Conservation (phyloP, 1,140 invertebrate species). For the Lepidostoma basale region DNA sequence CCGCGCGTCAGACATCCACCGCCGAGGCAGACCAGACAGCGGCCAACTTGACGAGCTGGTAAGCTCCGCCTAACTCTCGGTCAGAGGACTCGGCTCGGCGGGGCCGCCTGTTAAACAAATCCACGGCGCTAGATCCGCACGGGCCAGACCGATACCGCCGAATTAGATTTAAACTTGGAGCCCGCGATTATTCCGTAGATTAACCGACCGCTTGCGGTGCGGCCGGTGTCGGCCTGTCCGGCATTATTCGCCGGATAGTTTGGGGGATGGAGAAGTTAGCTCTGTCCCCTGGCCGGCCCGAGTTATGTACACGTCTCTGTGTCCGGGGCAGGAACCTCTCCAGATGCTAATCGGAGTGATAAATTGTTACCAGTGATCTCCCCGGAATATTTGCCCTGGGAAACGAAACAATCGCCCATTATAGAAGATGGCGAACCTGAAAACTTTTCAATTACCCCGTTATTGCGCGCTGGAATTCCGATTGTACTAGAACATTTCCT, state of each 20-base stretch:
- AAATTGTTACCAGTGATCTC: conserved; percentile 30
- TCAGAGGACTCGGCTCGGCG: not conserved
- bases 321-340: conserved; percentile 4
- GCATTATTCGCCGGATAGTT: conserved; percentile 23
- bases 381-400: not conserved
- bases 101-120: conserved; percentile 5
- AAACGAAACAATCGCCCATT: not conserved
- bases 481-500: too few species aligned
- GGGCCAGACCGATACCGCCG: conserved; percentile 30
- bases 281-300: not conserved
- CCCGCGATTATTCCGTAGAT: conserved; percentile 37
- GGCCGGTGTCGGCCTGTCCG: not conserved
- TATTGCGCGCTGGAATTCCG: too few species aligned
- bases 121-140: conserved; percentile 1
- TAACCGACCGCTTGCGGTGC: conserved; percentile 35
- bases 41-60: conserved; percentile 20
- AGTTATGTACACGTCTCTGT: not conserved
- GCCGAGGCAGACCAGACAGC: too few species aligned
- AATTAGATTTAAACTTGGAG: conserved; percentile 39
- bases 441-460: too few species aligned
- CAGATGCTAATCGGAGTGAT: conserved; percentile 34
- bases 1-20: too few species aligned
- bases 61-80: conserved; percentile 1
- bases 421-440: not conserved
- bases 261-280: conserved; percentile 27